phyloP scores from a whole-genome alignment of 2,797 vertebrate genomes.

The Esox masquinongy region DNA sequence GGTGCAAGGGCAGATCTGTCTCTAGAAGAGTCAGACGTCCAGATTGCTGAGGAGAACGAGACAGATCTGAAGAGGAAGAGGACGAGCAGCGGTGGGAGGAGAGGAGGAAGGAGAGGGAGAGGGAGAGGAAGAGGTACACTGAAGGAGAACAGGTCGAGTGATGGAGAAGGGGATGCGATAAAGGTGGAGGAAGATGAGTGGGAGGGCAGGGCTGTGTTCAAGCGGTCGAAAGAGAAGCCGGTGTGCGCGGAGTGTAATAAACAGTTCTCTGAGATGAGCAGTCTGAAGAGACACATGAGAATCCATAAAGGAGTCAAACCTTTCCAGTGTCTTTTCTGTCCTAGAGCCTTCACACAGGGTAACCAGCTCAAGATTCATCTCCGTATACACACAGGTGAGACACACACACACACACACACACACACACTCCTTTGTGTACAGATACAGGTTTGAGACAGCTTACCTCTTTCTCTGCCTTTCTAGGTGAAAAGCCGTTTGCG shows the following conservation, averaged over 20 bases:
- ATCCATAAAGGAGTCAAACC: slow-evolving; percentile 98
- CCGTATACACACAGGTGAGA: slow-evolving; percentile 95
- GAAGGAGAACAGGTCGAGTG: slow-evolving; percentile 77
- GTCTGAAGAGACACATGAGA: slow-evolving; percentile 92
- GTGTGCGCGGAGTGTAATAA: slow-evolving; percentile 90
- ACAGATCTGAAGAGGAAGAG: slow-evolving; percentile 27
- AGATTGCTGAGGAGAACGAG: slow-evolving; percentile 10
- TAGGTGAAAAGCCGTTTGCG: slow-evolving; percentile 95
- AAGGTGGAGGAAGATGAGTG: slow-evolving; percentile 26
- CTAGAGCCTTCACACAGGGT: slow-evolving; percentile 93
- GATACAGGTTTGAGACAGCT: background rate
- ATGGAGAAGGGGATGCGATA: slow-evolving; percentile 63
- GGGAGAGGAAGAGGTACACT: slow-evolving; percentile 64
- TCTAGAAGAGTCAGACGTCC: background rate
- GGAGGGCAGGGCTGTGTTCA: slow-evolving; percentile 63
- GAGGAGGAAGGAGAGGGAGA: slow-evolving; percentile 6
- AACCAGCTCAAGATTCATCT: slow-evolving; percentile 98
- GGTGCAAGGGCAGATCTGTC: slow-evolving; percentile 4
- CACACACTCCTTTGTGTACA: background rate
- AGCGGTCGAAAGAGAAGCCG: slow-evolving; percentile 74
- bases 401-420: background rate
- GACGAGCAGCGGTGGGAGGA: slow-evolving; percentile 16
- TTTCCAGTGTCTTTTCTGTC: slow-evolving; percentile 93
- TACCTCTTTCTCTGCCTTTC: background rate
- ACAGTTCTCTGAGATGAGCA: slow-evolving; percentile 93